Conservation (phyloP, 2,797 vertebrate genomes). For the Pseudopleuronectes americanus region DNA sequence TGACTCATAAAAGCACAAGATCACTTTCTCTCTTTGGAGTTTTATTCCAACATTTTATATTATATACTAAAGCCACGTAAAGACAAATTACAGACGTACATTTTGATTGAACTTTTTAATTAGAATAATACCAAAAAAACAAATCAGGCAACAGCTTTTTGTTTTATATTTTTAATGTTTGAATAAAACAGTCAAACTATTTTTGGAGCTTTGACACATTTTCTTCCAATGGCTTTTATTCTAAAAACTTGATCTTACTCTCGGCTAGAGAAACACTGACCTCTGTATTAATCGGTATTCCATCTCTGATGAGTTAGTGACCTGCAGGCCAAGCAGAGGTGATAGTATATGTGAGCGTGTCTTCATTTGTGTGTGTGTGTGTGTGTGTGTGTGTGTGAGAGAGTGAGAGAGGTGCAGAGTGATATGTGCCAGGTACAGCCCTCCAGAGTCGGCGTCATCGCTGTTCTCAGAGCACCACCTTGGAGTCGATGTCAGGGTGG, state of each 20-base stretch:
- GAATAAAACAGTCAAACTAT: not conserved
- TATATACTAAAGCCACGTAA: too few species aligned
- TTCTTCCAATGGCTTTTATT: not conserved
- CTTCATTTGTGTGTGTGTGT: slow-evolving; percentile 49
- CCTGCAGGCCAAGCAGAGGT: slow-evolving; percentile 56
- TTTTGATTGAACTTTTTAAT: too few species aligned
- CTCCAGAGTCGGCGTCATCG: slow-evolving; percentile 49
- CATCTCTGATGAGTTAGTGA: slow-evolving; percentile 64
- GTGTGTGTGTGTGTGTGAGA: slow-evolving; percentile 53
- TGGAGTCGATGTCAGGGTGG: slow-evolving; percentile 63
- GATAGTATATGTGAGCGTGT: slow-evolving; percentile 37
- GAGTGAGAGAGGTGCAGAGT: slow-evolving; percentile 77
- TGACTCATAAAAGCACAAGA: too few species aligned
- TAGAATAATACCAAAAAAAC: not conserved
- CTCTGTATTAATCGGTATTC: slow-evolving; percentile 17
- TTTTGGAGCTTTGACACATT: not conserved
- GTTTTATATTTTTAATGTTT: not conserved
- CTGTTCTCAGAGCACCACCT: slow-evolving; percentile 71
- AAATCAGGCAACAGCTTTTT: not conserved
- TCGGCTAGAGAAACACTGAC: slow-evolving; percentile 4
- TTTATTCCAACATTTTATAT: too few species aligned
- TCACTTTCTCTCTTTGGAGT: too few species aligned
- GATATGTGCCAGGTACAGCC: slow-evolving; percentile 79
- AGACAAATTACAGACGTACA: too few species aligned
- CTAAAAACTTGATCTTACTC: not conserved